Evolutionary conservation across 2,113 vertebrate species (phyloP).

Genomic region (Otolemur garnettii): DNA sequence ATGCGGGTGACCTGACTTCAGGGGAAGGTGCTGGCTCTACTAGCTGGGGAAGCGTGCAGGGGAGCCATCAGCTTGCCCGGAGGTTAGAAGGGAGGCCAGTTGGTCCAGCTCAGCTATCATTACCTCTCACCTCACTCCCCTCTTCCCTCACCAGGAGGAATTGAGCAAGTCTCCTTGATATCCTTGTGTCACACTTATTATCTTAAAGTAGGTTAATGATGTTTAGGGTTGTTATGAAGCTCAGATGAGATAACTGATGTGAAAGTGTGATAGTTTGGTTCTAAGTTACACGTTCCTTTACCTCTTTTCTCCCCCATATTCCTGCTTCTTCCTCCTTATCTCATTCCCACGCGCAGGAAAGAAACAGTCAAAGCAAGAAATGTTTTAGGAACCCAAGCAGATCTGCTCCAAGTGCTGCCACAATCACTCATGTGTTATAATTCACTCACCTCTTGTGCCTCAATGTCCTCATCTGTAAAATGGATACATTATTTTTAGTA

Average conservation of each 20-base stretch:
- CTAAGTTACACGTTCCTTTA: neutral
- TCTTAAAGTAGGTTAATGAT: neutral
- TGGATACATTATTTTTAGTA: conserved; percentile 9
- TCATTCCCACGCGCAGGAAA: neutral
- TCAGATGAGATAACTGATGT: neutral
- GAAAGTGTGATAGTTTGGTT: neutral
- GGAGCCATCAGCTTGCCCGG: neutral
- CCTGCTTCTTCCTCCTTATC: neutral
- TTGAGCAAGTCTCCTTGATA: neutral
- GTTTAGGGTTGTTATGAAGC: neutral
- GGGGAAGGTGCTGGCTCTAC: neutral
- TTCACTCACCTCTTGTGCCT: neutral
- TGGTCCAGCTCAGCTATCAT: neutral
- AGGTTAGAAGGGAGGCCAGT: neutral
- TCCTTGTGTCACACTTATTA: neutral
- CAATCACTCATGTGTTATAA: neutral
- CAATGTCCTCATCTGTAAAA: neutral
- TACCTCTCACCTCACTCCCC: neutral
- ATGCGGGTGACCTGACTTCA: neutral
- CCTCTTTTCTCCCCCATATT: neutral
- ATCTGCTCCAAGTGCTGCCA: conserved; percentile 2
- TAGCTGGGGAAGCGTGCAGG: neutral
- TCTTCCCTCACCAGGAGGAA: neutral
- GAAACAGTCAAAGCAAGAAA: conserved; percentile 1
- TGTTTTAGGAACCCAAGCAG: neutral